Conservation (phyloP, 2,888 invertebrate species). For the Tiphia femorata region DNA sequence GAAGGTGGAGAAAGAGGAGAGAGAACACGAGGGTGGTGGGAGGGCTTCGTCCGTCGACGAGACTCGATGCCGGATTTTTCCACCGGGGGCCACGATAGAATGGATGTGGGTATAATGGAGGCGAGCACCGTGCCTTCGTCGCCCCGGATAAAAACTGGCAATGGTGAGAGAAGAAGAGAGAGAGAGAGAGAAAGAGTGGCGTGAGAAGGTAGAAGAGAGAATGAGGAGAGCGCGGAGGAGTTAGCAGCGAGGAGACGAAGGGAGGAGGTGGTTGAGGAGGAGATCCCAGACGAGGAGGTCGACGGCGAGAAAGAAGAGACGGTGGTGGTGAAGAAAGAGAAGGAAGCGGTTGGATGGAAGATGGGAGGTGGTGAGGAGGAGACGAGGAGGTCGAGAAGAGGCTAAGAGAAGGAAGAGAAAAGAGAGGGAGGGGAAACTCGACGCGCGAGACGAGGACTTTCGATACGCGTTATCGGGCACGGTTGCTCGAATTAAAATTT, state of each 20-base stretch:
- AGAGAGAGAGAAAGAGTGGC: conserved; percentile 16
- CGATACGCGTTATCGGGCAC: conserved; percentile 52
- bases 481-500: conserved; percentile 48
- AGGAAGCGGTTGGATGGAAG: not conserved
- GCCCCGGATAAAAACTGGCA: conserved; percentile 51
- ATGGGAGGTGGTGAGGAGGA: conserved; percentile 4
- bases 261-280: not conserved
- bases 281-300: not conserved
- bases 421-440: conserved; percentile 29
- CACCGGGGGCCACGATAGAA: conserved; percentile 44
- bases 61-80: conserved; percentile 47
- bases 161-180: conserved; percentile 27
- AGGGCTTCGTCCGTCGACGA: conserved; percentile 34
- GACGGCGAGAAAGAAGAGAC: conserved; percentile 1
- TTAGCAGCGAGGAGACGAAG: not conserved
- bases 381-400: not conserved
- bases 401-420: not conserved
- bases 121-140: conserved; percentile 50
- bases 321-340: conserved; percentile 1
- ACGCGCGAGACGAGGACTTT: conserved; percentile 42
- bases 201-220: conserved; percentile 16
- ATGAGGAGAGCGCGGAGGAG: not conserved
- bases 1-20: conserved; percentile 5
- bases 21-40: not conserved
- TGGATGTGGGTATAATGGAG: conserved; percentile 51